Conservation (phyloP, 1,140 invertebrate genomes). For the Atta colombica region DNA sequence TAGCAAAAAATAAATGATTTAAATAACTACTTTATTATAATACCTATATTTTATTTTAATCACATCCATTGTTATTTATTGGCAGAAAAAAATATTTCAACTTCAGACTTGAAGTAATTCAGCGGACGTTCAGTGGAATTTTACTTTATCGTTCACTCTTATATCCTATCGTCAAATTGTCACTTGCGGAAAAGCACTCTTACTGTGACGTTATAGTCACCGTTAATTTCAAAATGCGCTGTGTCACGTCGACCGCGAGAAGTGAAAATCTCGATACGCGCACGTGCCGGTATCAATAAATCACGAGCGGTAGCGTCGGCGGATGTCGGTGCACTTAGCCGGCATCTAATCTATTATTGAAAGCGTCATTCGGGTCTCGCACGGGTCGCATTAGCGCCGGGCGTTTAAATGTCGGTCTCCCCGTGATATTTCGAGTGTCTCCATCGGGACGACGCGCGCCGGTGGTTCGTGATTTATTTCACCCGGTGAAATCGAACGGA, state of each 20-base stretch:
- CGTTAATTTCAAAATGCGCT: constrained; percentile 45
- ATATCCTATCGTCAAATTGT: constrained; percentile 16
- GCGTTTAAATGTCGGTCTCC: constrained; percentile 66
- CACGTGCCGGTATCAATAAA: constrained; percentile 80
- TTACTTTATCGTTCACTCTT: constrained; percentile 17
- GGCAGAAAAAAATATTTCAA: background rate
- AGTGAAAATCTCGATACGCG: constrained; percentile 80
- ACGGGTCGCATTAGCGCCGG: constrained; percentile 67
- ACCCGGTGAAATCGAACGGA: constrained; percentile 74
- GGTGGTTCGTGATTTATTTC: constrained; percentile 75
- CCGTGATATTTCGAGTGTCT: constrained; percentile 72
- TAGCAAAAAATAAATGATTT: background rate
- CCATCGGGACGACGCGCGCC: constrained; percentile 55
- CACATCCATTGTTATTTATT: background rate
- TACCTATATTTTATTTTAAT: background rate
- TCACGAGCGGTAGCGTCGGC: constrained; percentile 65
- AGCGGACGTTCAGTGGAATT: background rate
- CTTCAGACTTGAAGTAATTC: constrained; percentile 3
- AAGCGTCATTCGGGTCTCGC: constrained; percentile 77
- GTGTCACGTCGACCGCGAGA: constrained; percentile 54
- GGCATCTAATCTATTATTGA: constrained; percentile 83
- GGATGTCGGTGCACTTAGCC: constrained; percentile 79
- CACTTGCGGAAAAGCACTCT: constrained; percentile 25
- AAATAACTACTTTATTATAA: background rate
- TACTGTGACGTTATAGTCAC: constrained; percentile 21